Evolutionary conservation across 2,797 vertebrate species (phyloP).

Genomic region (Micromesistius poutassou): DNA sequence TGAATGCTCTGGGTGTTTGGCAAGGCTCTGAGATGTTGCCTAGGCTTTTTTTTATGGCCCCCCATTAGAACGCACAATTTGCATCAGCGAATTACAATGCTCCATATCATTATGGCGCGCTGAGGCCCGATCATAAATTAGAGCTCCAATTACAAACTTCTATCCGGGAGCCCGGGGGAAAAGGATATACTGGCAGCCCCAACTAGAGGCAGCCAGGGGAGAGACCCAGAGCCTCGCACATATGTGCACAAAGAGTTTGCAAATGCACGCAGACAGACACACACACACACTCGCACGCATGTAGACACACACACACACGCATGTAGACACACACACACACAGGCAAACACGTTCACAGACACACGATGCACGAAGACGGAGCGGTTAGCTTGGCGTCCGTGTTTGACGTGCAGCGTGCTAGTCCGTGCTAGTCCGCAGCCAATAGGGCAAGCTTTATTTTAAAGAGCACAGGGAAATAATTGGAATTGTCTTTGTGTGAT

Average conservation of each 20-base stretch:
- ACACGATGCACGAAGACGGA: not conserved
- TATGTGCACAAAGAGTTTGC: conserved; percentile 54
- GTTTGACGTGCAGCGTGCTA: conserved; percentile 39
- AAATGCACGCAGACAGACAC: conserved; percentile 52
- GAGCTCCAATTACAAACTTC: conserved; percentile 80
- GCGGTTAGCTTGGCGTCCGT: conserved; percentile 26
- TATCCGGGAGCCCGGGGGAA: conserved; percentile 63
- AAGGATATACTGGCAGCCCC: conserved; percentile 63
- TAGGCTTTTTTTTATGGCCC: conserved; percentile 77
- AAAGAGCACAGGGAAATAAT: not conserved
- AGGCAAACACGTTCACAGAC: not conserved
- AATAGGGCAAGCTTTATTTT: not conserved
- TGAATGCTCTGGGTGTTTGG: conserved; percentile 81
- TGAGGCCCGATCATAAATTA: conserved; percentile 79
- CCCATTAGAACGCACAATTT: conserved; percentile 81
- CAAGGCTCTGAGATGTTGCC: conserved; percentile 75
- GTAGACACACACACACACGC: conserved; percentile 27
- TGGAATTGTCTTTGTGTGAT: not conserved
- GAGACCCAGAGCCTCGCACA: conserved; percentile 36
- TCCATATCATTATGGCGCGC: conserved; percentile 77
- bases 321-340: not conserved
- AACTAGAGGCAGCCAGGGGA: conserved; percentile 52
- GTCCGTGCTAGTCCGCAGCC: conserved; percentile 18
- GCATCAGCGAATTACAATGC: conserved; percentile 83
- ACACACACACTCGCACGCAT: conserved; percentile 25